Evolutionary conservation across 1,140 invertebrate genomes (phyloP).

Genomic region (Macrotrachela quadricornifera): DNA sequence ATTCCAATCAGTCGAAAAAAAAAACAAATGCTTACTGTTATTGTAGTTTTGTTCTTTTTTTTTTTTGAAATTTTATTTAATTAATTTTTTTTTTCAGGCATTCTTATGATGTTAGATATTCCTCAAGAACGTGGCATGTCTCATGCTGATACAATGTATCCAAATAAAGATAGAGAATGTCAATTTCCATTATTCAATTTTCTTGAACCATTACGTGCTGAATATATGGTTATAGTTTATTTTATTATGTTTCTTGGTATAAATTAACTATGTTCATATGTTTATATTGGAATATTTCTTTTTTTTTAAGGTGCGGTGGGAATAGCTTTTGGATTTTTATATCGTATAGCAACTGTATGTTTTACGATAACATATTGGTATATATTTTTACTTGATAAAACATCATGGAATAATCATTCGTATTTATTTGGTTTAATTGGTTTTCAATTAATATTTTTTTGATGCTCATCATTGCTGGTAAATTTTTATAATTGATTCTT

Average conservation of each 20-base stretch:
- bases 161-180: conserved; percentile 44
- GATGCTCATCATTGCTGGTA: conserved; percentile 55
- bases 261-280: not conserved
- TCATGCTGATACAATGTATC: conserved; percentile 47
- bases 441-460: conserved; percentile 43
- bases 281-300: not conserved
- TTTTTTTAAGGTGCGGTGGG: conserved; percentile 47
- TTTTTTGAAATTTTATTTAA: too few relatives aligned
- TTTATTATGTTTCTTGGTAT: conserved; percentile 49
- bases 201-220: conserved; percentile 41
- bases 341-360: conserved; percentile 40
- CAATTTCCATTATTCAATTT: conserved; percentile 58
- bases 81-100: conserved; percentile 39
- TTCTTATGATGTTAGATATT: conserved; percentile 62
- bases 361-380: conserved; percentile 64
- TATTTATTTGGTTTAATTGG: conserved; percentile 62
- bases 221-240: conserved; percentile 56
- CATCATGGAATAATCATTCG: conserved; percentile 76
- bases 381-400: conserved; percentile 62
- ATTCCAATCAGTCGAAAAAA: too few relatives aligned
- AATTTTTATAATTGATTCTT: conserved; percentile 13
- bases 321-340: conserved; percentile 52
- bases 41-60: too few relatives aligned
- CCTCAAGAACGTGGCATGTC: conserved; percentile 58
- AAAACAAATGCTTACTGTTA: too few relatives aligned